phyloP scores from a whole-genome alignment of 2,113 vertebrate species.

The Cheilinus undulatus region DNA sequence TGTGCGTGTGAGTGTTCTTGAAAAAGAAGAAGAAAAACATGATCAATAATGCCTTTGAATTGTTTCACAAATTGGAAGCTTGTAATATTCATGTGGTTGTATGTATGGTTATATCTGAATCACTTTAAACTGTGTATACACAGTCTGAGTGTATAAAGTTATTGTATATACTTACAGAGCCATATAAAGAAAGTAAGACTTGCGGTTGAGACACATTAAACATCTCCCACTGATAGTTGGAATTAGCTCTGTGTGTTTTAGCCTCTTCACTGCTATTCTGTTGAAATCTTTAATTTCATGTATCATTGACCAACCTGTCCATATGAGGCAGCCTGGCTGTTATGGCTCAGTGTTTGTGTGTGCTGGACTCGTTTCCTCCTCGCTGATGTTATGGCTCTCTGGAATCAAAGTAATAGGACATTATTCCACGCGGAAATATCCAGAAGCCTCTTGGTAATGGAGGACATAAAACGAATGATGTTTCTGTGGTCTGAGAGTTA shows the following conservation, averaged over 20 bases:
- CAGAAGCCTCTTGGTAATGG: constrained; percentile 55
- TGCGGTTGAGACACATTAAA: constrained; percentile 57
- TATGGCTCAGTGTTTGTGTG: constrained; percentile 36
- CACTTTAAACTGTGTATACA: not conserved
- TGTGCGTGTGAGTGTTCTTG: not conserved
- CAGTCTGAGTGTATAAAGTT: not conserved
- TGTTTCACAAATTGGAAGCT: constrained; percentile 31
- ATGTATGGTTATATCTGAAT: not conserved
- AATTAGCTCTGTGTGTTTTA: constrained; percentile 78
- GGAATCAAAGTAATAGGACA: constrained; percentile 59
- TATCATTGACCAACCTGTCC: constrained; percentile 82
- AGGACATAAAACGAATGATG: constrained; percentile 59
- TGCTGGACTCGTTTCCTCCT: constrained; percentile 58
- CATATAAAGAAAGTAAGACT: constrained; percentile 6
- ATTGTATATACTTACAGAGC: constrained; percentile 14
- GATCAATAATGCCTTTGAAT: constrained; percentile 49
- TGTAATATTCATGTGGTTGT: not conserved
- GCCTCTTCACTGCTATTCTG: constrained; percentile 66
- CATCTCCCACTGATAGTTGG: constrained; percentile 59
- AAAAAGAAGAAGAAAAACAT: not conserved
- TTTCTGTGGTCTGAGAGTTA: constrained; percentile 18
- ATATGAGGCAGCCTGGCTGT: constrained; percentile 58
- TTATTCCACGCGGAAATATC: constrained; percentile 58
- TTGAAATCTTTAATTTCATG: constrained; percentile 82
- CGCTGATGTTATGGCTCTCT: constrained; percentile 63